Conservation (phyloP, 23 tunicate species). For the Styela clava region DNA sequence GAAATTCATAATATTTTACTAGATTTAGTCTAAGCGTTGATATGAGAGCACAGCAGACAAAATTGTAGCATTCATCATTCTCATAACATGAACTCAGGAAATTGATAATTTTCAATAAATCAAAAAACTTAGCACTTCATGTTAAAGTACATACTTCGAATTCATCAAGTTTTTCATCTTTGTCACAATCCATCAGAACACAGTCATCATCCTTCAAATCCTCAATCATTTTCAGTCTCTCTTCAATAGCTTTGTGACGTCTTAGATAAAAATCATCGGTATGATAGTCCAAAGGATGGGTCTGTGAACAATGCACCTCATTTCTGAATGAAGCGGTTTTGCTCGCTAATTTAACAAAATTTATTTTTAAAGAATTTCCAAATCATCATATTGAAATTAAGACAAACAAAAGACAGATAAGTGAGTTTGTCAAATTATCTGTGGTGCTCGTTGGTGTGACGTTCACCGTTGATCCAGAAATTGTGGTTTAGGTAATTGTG, state of each 20-base stretch:
- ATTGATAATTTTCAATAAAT: background rate
- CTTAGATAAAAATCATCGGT: constrained; percentile 62
- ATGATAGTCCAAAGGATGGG: constrained; percentile 68
- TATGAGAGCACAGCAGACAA: too few relatives aligned
- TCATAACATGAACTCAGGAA: background rate
- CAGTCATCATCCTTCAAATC: constrained; percentile 34
- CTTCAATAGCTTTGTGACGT: constrained; percentile 40
- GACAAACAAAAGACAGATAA: background rate
- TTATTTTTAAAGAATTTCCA: constrained; percentile 7
- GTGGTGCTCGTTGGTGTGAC: too few relatives aligned
- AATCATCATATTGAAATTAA: background rate
- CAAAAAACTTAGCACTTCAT: too few relatives aligned
- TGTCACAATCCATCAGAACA: constrained; percentile 16
- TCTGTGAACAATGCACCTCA: constrained; percentile 21
- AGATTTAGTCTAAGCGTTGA: too few relatives aligned
- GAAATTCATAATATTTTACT: too few relatives aligned
- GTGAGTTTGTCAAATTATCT: too few relatives aligned
- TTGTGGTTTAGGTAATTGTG: too few relatives aligned
- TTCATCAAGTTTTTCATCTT: constrained; percentile 39
- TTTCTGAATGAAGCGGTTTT: background rate
- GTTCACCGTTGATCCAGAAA: too few relatives aligned
- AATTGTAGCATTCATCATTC: too few relatives aligned
- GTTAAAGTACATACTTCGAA: too few relatives aligned
- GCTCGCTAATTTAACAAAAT: background rate
- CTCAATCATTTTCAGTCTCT: constrained; percentile 37